Evolutionary conservation across 2,888 invertebrate species (phyloP), one percentile per base, ranked within the genome.

Genomic region (Rhaphigaster nebulosa): DNA sequence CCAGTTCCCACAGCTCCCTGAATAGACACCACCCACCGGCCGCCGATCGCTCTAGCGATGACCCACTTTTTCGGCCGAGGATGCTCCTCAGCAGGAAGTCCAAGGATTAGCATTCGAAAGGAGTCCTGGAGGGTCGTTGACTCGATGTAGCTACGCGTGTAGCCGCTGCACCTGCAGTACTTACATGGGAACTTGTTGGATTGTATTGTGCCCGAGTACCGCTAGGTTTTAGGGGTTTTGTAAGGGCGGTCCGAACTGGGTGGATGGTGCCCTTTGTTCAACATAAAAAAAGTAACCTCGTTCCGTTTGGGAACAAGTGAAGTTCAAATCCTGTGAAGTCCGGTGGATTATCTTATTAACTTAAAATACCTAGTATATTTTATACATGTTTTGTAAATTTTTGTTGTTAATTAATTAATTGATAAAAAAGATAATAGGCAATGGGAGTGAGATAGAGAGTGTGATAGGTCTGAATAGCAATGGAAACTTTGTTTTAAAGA

Each of bases 21-120:
- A 84, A 84, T 84, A 84, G 84, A 84, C 84, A 5, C 84, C 84
- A 84, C 84, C 84, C 84, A 50, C 84, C 45, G 84, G n/a, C 80
- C 84, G 34, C 84, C 84, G 84, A 84, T 45, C 45, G 84, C 45
- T 50, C 84, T 18, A 13, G n/a, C 45, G 84, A 84, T 84, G 84
- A 84, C 84, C 84, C n/a, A 84, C 26, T 84, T 84, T 50, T n/a
- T 50, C 6, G 12, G 84, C 26, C 84, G 84, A 84, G 84, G 84
- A 84, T 84, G 84, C 84, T 84, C 45, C 84, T 84, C 45, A 84
- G 84, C 84, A 84, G 45, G 41, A 84, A 84, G 84, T 50, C 26
- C 45, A 15, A 50, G 45, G 84, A 84, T 84, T 84, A 84, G 84
- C 84, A 84, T 84, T 84, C 84, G 84, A 84, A 84, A 84, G 45